A percentile compares a stretch with the other conserved stretches of the same genome.
phyloP scores from a whole-genome alignment of 2,797 vertebrate genomes.

The Protonibea diacanthus region DNA sequence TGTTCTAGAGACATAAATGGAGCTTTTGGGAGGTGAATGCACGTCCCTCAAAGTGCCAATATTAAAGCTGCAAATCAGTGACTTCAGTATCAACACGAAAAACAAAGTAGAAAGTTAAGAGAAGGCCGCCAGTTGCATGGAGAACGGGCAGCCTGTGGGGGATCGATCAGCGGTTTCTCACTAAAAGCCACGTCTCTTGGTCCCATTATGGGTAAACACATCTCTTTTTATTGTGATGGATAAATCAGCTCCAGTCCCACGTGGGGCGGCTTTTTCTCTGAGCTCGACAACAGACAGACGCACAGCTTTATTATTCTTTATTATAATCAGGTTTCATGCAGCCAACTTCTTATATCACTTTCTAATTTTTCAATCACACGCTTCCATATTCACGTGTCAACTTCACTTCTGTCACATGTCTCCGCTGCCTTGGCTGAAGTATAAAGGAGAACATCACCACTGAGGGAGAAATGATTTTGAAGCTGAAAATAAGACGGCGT shows the following conservation, averaged over 20 bases:
- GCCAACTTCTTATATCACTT: slow-evolving; percentile 5
- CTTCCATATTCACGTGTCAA: slow-evolving; percentile 17
- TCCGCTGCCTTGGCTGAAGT: slow-evolving; percentile 17
- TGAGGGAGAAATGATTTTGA: slow-evolving; percentile 18
- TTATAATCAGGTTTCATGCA: slow-evolving; percentile 3
- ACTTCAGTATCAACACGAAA: neutral
- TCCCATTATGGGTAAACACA: slow-evolving; percentile 49
- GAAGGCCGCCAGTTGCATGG: neutral
- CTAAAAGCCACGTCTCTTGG: slow-evolving; percentile 47
- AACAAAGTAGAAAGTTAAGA: slow-evolving; percentile 35
- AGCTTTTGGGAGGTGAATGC: slow-evolving; percentile 9
- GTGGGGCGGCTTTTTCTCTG: slow-evolving; percentile 12
- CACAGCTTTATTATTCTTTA: slow-evolving; percentile 21
- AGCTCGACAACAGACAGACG: slow-evolving; percentile 2
- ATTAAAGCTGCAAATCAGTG: slow-evolving; percentile 40
- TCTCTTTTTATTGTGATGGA: slow-evolving; percentile 62
- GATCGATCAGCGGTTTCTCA: slow-evolving; percentile 49
- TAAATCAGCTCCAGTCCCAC: slow-evolving; percentile 42
- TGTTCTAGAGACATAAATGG: slow-evolving; percentile 16
- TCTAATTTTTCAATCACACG: slow-evolving; percentile 7
- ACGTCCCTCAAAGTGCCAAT: slow-evolving; percentile 24
- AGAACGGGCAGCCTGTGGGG: slow-evolving; percentile 26
- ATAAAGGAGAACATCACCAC: slow-evolving; percentile 18
- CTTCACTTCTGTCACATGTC: slow-evolving; percentile 22
- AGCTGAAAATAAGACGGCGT: slow-evolving; percentile 27